phyloP scores from a whole-genome alignment of 2,113 vertebrate genomes.

The Toxostoma redivivum region DNA sequence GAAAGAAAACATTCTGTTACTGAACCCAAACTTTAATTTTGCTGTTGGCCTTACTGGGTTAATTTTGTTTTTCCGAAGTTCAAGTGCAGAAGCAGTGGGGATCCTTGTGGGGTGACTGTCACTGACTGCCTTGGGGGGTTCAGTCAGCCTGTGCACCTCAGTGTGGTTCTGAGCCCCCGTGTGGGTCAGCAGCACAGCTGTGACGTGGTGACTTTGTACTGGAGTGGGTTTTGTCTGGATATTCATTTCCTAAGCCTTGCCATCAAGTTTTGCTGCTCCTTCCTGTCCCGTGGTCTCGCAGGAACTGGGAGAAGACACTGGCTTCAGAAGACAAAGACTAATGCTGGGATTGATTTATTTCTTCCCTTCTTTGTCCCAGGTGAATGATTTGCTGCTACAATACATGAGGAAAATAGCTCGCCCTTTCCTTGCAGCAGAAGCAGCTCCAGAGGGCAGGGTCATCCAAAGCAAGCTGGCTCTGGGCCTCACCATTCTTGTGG shows the following conservation, averaged over 20 bases:
- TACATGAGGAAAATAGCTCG: background rate
- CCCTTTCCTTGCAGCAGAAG: background rate
- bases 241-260: background rate
- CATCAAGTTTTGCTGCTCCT: background rate
- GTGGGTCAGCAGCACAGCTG: background rate
- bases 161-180: background rate
- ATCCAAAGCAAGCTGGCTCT: constrained; percentile 23
- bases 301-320: background rate
- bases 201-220: fast-evolving
- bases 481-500: constrained; percentile 30
- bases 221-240: background rate
- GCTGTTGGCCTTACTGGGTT: background rate
- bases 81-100: background rate
- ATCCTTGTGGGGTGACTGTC: background rate
- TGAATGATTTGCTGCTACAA: constrained; percentile 1
- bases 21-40: background rate
- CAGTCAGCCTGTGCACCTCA: background rate
- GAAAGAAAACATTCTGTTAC: fast-evolving
- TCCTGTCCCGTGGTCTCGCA: fast-evolving
- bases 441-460: fast-evolving
- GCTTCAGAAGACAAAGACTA: background rate
- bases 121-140: background rate
- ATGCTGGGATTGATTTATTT: background rate
- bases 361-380: constrained; percentile 34
- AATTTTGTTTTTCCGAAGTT: background rate